A percentile compares a stretch with the other conserved stretches of the same genome.
Evolutionary conservation across 2,113 vertebrate genomes (phyloP).

Genomic region (Neomonachus schauinslandi): DNA sequence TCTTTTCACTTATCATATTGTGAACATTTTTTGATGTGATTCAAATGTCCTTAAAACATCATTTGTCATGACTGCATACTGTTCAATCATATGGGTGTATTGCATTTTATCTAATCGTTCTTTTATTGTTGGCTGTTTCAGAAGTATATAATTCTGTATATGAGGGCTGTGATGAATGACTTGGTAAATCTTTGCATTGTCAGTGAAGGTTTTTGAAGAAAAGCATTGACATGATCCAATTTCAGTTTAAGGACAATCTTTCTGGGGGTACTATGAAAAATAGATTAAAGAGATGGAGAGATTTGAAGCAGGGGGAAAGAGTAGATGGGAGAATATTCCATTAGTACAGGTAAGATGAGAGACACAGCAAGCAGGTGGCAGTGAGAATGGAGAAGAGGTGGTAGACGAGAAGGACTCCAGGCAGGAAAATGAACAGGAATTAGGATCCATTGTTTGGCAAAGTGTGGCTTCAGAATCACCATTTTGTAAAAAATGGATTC

Average conservation of each 20-base stretch:
- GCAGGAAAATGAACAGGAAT: neutral
- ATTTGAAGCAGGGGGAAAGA: neutral
- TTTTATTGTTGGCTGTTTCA: neutral
- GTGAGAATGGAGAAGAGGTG: neutral
- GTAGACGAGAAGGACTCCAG: neutral
- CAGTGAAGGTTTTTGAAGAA: neutral
- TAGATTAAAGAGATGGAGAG: neutral
- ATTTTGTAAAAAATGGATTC: neutral
- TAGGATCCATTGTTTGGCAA: neutral
- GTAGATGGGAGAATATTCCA: neutral
- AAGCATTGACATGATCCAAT: neutral
- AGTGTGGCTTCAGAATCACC: neutral
- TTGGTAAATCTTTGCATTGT: neutral
- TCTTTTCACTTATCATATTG: neutral
- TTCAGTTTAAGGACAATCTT: slow-evolving; percentile 12
- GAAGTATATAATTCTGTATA: neutral
- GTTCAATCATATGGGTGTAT: neutral
- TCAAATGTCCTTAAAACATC: neutral
- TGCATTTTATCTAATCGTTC: neutral
- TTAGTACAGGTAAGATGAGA: neutral
- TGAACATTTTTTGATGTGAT: neutral
- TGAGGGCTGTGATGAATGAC: neutral
- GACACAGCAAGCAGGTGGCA: neutral
- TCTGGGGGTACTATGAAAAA: neutral
- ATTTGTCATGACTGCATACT: neutral